These are phyloP conservation scores for Tenualosa ilisha DNA, from an alignment of 2,797 vertebrate genomes.

Conservation along the genomic window DNA sequence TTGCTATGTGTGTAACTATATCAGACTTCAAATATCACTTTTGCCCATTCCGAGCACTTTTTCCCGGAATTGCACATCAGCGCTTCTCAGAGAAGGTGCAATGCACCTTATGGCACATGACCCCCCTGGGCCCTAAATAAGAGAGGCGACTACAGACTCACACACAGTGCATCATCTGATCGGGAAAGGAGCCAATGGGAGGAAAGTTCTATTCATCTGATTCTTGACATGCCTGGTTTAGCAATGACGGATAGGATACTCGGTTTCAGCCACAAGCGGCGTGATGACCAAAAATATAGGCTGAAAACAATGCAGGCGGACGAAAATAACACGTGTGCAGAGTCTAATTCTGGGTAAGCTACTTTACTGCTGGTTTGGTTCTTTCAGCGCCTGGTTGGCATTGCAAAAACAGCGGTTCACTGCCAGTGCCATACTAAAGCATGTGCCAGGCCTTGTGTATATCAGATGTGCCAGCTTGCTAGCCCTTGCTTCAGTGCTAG, in stretches of 20 bases:
- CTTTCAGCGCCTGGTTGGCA: conserved; percentile 19
- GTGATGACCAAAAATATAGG: conserved; percentile 18
- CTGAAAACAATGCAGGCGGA: not conserved
- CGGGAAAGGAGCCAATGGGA: not conserved
- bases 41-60: not conserved
- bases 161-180: not conserved
- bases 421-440: not conserved
- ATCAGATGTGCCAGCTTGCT: not conserved
- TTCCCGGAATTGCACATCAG: not conserved
- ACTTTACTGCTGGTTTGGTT: conserved; percentile 27
- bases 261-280: not conserved
- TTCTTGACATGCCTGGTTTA: conserved; percentile 12
- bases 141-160: not conserved
- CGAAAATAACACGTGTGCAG: conserved; percentile 1
- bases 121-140: not conserved
- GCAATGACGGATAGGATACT: not conserved
- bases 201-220: not conserved
- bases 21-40: not conserved
- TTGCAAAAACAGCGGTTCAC: not conserved
- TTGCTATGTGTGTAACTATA: not conserved
- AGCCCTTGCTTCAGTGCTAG: not conserved
- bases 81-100: not conserved
- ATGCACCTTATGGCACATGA: not conserved
- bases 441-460: not conserved
- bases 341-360: conserved; percentile 19